Conservation (phyloP, 2,797 vertebrate genomes). For the Darevskia nairensis region DNA sequence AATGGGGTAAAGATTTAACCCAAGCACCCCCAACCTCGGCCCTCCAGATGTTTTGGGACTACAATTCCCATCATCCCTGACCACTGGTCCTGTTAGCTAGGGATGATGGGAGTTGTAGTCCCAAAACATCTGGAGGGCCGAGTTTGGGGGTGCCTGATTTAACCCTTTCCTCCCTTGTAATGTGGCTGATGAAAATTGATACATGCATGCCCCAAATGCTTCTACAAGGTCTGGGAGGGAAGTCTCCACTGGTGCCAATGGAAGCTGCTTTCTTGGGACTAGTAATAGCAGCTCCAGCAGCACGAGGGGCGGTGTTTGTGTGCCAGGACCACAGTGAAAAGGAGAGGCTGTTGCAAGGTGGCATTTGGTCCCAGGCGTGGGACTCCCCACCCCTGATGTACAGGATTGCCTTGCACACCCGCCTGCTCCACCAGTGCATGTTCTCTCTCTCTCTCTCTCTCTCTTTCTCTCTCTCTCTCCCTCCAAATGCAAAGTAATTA, state of each 20-base stretch:
- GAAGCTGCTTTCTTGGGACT: not conserved
- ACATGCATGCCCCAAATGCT: not conserved
- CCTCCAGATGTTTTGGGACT: too few species aligned
- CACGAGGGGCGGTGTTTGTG: not conserved
- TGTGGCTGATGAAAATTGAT: not conserved
- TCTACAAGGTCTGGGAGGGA: not conserved
- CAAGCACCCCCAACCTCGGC: too few species aligned
- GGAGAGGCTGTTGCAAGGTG: not conserved
- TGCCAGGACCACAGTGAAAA: not conserved
- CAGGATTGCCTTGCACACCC: not conserved
- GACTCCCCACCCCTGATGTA: too few species aligned
- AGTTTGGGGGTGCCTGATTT: not conserved
- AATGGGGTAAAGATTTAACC: not conserved
- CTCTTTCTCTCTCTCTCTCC: too few species aligned
- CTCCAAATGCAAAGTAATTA: not conserved
- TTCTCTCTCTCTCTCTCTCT: too few species aligned
- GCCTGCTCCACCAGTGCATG: too few species aligned
- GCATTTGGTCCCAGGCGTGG: too few species aligned
- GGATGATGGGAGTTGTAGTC: too few species aligned
- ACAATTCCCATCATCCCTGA: too few species aligned
- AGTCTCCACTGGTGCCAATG: not conserved
- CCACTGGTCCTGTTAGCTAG: too few species aligned
- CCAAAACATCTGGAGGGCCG: too few species aligned
- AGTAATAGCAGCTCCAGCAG: not conserved
- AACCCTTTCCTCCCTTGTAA: not conserved